A percentile compares a stretch with the other conserved stretches of the same genome.
Evolutionary conservation across 2,797 vertebrate species (phyloP).

Genomic region (Bradypodion pumilum): DNA sequence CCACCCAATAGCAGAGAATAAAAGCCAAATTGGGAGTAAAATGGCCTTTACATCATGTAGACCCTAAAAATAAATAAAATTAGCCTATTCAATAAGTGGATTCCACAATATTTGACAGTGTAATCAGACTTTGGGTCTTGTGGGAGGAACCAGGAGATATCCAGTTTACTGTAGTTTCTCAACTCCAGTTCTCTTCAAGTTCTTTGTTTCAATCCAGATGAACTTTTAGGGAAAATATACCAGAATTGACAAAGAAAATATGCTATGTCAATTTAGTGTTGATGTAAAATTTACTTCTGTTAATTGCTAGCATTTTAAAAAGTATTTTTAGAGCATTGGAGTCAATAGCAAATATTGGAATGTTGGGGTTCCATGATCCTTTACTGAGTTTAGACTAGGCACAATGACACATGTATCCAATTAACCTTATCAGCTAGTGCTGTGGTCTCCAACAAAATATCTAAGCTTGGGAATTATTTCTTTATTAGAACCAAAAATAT

Average conservation of each 20-base stretch:
- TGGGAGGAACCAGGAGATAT: background rate
- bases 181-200: background rate
- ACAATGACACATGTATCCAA: conserved; percentile 48
- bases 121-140: too few relatives aligned
- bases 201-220: too few relatives aligned
- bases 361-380: conserved; percentile 56
- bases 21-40: too few relatives aligned
- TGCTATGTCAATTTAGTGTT: background rate
- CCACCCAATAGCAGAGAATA: too few relatives aligned
- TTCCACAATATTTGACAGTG: too few relatives aligned
- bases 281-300: background rate
- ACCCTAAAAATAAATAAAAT: too few relatives aligned
- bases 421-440: conserved; percentile 54
- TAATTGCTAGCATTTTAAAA: conserved; percentile 11
- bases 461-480: conserved; percentile 60
- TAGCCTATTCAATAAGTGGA: too few relatives aligned
- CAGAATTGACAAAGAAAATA: background rate
- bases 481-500: conserved; percentile 39
- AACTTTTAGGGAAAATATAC: background rate
- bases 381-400: conserved; percentile 57
- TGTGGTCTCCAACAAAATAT: conserved; percentile 44
- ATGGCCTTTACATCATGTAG: too few relatives aligned
- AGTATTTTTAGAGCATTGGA: background rate
- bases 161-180: background rate
- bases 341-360: conserved; percentile 24